Evolutionary conservation across 2,797 vertebrate species (phyloP).

Genomic region (Clarias fuscus): DNA sequence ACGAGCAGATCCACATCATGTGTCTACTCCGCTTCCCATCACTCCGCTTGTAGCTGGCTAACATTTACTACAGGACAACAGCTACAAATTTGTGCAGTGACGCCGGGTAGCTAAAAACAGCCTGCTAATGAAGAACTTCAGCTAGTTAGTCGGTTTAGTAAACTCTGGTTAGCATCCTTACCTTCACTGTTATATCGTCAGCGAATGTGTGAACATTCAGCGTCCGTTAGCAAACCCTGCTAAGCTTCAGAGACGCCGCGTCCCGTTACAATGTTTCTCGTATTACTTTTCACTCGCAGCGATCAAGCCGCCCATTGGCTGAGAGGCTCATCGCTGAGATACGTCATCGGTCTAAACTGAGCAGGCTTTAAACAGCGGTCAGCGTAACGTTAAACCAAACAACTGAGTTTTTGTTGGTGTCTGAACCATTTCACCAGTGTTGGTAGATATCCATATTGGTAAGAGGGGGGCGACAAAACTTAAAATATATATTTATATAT

Average conservation of each 20-base stretch:
- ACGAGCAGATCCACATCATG: background rate
- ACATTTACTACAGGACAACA: background rate
- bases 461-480: background rate
- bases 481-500: no score
- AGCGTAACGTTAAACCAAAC: background rate
- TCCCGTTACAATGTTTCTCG: slow-evolving; percentile 38
- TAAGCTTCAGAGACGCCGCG: slow-evolving; percentile 11
- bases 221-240: slow-evolving; percentile 26
- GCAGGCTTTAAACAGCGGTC: no score
- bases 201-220: background rate
- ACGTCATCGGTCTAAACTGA: background rate
- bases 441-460: background rate
- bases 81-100: background rate
- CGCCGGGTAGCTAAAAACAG: background rate
- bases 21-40: background rate
- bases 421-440: background rate
- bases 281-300: slow-evolving; percentile 7
- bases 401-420: background rate
- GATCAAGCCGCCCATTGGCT: slow-evolving; percentile 22
- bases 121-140: no score
- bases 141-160: no score
- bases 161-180: background rate
- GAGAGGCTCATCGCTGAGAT: background rate
- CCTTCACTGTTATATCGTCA: background rate
- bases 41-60: slow-evolving; percentile 8